Evolutionary conservation across 1,140 invertebrate species (phyloP).

Genomic region (Drosophila equinoxialis): DNA sequence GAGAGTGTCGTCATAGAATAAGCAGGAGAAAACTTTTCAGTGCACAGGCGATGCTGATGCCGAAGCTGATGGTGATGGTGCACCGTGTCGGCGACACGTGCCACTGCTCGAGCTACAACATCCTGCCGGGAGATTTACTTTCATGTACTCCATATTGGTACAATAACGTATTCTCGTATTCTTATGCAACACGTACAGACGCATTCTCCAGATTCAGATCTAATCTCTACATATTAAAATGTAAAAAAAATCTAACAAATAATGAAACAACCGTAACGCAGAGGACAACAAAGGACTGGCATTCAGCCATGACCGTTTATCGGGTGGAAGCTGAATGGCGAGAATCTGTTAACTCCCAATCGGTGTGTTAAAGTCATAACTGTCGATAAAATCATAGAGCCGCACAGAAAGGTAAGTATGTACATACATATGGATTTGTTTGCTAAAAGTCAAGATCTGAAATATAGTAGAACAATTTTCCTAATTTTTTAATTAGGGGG

Average conservation of each 20-base stretch:
- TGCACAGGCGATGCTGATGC: not conserved
- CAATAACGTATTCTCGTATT: constrained; percentile 25
- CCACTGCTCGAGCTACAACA: constrained; percentile 41
- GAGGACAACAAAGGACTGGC: not conserved
- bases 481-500: too few relatives aligned
- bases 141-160: constrained; percentile 36
- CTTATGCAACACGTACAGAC: constrained; percentile 3
- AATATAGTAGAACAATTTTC: not conserved
- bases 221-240: constrained; percentile 68
- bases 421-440: not conserved
- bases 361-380: constrained; percentile 2
- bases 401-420: not conserved
- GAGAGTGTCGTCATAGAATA: constrained; percentile 4
- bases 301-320: not conserved
- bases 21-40: constrained; percentile 39
- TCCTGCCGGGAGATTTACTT: constrained; percentile 58
- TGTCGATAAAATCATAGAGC: not conserved
- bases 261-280: constrained; percentile 22
- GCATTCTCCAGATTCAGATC: constrained; percentile 48
- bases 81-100: constrained; percentile 40
- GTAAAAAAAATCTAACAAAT: constrained; percentile 22
- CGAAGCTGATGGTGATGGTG: not conserved
- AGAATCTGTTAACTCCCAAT: not conserved
- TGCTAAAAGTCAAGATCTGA: not conserved
- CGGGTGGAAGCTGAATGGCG: not conserved